Evolutionary conservation across 2,113 vertebrate genomes (phyloP).

Genomic region (Phalacrocorax brasilianus): DNA sequence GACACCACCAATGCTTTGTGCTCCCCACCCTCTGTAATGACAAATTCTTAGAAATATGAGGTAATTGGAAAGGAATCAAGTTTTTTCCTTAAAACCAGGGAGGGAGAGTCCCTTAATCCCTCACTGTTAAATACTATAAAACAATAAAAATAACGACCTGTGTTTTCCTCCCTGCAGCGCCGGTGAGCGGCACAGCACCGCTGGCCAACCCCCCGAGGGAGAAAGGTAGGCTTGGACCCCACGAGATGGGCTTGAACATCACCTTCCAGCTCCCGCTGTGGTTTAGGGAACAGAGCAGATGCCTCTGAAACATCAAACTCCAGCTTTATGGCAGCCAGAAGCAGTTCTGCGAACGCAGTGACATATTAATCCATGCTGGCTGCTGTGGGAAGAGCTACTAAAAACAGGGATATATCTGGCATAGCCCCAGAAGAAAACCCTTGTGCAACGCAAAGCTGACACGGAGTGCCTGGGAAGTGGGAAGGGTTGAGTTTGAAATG

Average conservation of each 20-base stretch:
- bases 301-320: background rate
- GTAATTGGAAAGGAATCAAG: background rate
- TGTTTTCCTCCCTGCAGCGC: background rate
- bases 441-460: background rate
- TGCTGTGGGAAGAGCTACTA: background rate
- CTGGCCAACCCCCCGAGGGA: background rate
- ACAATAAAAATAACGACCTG: background rate
- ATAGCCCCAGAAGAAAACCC: background rate
- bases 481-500: background rate
- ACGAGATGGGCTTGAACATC: background rate
- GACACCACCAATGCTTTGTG: rapidly evolving
- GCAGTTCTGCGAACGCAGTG: background rate
- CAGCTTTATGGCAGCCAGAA: background rate
- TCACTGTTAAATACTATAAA: background rate
- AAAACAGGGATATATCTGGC: background rate
- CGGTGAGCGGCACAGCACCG: rapidly evolving
- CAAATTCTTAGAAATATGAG: background rate
- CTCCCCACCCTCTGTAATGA: background rate
- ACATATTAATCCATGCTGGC: rapidly evolving
- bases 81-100: background rate
- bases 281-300: background rate
- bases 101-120: background rate
- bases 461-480: background rate
- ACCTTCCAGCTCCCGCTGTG: background rate
- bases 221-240: background rate